Evolutionary conservation across 2,888 invertebrate genomes (phyloP), one percentile per base, ranked within the genome.

Genomic region (Ophonus ardosiacus): DNA sequence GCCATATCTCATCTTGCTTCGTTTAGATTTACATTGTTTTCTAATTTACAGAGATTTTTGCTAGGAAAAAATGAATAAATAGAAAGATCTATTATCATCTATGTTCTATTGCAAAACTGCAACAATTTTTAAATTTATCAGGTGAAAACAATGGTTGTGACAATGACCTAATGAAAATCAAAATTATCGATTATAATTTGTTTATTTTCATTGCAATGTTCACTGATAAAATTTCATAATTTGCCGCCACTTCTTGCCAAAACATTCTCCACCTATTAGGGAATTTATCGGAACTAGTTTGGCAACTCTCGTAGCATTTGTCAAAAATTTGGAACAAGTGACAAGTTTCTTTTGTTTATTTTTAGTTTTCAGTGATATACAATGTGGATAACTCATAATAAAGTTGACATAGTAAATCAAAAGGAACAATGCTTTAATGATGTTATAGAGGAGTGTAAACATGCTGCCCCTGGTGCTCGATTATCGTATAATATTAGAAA

Each of bases 401-500:
- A 90, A 88, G 86, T 89, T 21, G 90, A 90, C 86, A 88, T 89
- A 24, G 88, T 90, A 17, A 89, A 89, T 85, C 90, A 90, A 85
- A 92, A 92, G 87, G 95, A 51, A 95, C 89, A 91, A 59, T 89
- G 93, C 86, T 95, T 94, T 90, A 92, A 92, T 86, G 95, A 95
- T 87, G 91, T 96, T 81, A 93, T 94, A 88, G 92, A 93, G 86
- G 95, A 95, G 90, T 95, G 95, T 89, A 93, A 92, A 90, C 93
- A 93, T 95, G 0, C 92, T 94, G 93, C 94, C 51, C 96, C 96
- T 0, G 95, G 95, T 51, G 95, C 95, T 0, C 92, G 94, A 56
- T 78, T 84, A 78, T 92, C 93, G 0, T 93, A 93, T 87, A 88
- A 90, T 24, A 88, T 94, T 24, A 90, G 94, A 86, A 92, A 90